phyloP scores from a whole-genome alignment of 2,888 invertebrate species.

The Spodoptera picta region DNA sequence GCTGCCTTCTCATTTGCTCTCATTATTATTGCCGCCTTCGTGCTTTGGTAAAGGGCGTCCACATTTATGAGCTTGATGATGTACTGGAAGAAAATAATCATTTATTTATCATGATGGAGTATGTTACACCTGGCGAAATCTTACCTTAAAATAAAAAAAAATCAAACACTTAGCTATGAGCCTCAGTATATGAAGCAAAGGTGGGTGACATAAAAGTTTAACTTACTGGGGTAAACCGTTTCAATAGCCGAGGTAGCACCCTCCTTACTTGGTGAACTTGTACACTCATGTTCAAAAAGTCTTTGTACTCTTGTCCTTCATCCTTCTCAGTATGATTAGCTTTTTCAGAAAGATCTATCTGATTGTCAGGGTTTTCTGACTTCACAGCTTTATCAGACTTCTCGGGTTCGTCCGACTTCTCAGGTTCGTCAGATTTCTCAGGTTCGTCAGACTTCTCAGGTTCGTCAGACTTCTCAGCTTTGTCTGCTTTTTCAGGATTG shows the following conservation, averaged over 20 bases:
- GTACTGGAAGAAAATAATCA: constrained; percentile 39
- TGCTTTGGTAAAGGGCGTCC: constrained; percentile 39
- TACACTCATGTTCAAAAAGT: constrained; percentile 25
- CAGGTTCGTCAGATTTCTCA: too few species aligned
- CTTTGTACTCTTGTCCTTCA: constrained; percentile 13
- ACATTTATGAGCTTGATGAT: constrained; percentile 53
- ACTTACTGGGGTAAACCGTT: constrained; percentile 68
- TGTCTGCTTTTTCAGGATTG: too few species aligned
- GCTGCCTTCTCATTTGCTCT: constrained; percentile 22
- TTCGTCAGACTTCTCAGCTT: too few species aligned
- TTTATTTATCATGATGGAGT: background rate
- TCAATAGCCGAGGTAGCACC: constrained; percentile 61
- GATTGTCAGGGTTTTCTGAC: background rate
- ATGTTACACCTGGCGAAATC: too few species aligned
- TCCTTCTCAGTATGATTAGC: background rate
- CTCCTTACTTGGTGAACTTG: constrained; percentile 37
- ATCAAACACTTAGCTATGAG: too few species aligned
- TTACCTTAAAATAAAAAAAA: background rate
- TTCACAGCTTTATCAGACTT: too few species aligned
- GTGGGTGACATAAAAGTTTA: background rate
- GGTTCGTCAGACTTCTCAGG: too few species aligned
- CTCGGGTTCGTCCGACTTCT: too few species aligned
- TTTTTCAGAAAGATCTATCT: background rate
- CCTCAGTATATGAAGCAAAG: background rate
- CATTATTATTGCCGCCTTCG: constrained; percentile 25